Evolutionary conservation across 2,888 invertebrate genomes (phyloP), one percentile per base, ranked within the genome.

Genomic region (Dolichopus griseipennis): DNA sequence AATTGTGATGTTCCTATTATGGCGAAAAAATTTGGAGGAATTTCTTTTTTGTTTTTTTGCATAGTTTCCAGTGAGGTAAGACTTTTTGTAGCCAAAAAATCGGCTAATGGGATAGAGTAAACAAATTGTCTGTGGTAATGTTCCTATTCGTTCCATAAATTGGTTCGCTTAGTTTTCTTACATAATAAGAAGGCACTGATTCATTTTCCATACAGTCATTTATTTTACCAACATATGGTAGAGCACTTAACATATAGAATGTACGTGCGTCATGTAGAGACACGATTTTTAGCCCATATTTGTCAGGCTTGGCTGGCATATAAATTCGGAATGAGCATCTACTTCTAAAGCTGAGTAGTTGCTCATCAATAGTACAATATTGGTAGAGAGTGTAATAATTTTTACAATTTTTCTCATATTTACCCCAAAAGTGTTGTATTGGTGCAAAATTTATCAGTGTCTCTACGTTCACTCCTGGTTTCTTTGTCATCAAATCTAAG

Each of bases 191-290:
- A 10, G 37, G 37, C 12, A 37, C 37, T 10, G 8, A 37, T 37
- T 37, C 37, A 37, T 37, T 37, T 10, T 37, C 12, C 8, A 37
- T 12, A 37, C 86, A 79, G 86, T 86, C 86, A 71, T 75, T 68
- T 27, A 69, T 69, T 64, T 61, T 22, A 41, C 69, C 68, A 9
- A 65, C 64, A 43, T 64, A 67, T 9, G 66, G 62, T 63, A 67
- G 61, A 15, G 52, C 33, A n/a, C 65, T 68, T 52, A 67, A 33
- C 10, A 68, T 66, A 41, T 68, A 70, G 41, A 66, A 69, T 6
- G 68, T 70, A n/a, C 66, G 27, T 9, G 65, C 52, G 66, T 62
- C 41, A 52, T 65, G 67, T 15, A 68, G 33, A 8, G 66, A 21
- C 61, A 66, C 67, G 41, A 67, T 66, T 66, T 68, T 69, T 41